These are phyloP conservation scores for Euleptes europaea DNA, from an alignment of 2,113 vertebrate species.

Conservation along the genomic window DNA sequence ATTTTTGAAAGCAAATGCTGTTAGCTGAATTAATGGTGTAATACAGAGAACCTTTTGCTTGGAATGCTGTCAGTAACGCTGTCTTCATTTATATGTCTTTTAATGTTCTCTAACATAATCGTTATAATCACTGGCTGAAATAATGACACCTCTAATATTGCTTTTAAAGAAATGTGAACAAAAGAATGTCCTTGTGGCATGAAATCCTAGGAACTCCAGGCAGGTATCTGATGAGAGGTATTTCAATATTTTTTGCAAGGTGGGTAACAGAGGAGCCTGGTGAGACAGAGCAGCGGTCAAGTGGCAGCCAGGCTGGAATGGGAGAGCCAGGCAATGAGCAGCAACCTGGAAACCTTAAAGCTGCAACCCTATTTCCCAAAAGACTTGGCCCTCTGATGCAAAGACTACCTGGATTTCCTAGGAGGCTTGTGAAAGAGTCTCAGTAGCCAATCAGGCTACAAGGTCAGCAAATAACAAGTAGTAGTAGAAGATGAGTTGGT, in stretches of 20 bases:
- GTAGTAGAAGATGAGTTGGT: too few species aligned
- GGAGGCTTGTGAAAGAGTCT: not conserved
- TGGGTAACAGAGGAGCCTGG: not conserved
- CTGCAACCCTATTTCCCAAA: not conserved
- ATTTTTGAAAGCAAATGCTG: not conserved
- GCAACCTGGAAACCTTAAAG: not conserved
- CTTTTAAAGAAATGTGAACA: not conserved
- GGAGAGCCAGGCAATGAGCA: not conserved
- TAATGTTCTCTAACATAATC: not conserved
- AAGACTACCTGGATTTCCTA: not conserved
- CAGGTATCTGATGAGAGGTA: not conserved
- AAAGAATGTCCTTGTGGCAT: not conserved
- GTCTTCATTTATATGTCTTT: not conserved
- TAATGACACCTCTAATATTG: not conserved
- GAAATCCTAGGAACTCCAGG: not conserved
- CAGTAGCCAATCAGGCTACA: not conserved
- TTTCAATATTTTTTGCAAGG: not conserved
- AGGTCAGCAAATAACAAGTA: not conserved
- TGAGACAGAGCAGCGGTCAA: not conserved
- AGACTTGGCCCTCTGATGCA: not conserved
- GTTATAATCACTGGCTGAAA: not conserved
- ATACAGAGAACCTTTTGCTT: not conserved
- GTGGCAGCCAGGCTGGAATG: not conserved
- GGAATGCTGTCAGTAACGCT: not conserved
- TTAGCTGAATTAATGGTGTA: not conserved